These are phyloP conservation scores for Rhodeus uyekii DNA, from an alignment of 2,797 vertebrate species.

Conservation along the genomic window DNA sequence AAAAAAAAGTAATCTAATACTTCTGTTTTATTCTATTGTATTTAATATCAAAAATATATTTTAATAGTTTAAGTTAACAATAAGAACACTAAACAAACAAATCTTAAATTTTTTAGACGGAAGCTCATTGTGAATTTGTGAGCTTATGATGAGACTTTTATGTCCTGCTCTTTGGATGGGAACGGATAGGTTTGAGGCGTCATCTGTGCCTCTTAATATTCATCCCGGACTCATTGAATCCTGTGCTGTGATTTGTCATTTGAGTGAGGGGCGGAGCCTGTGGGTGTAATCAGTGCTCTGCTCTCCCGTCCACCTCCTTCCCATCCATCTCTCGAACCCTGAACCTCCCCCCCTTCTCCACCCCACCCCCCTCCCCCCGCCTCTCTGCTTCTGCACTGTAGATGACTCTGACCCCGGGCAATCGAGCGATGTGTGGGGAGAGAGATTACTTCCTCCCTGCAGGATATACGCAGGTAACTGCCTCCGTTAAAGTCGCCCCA, in stretches of 20 bases:
- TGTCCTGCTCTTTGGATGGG: neutral
- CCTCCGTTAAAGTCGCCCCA: slow-evolving; percentile 63
- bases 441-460: slow-evolving; percentile 89
- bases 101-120: no score
- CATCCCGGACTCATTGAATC: neutral
- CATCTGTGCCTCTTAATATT: neutral
- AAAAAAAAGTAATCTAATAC: no score
- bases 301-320: slow-evolving; percentile 71
- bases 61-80: neutral
- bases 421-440: slow-evolving; percentile 86
- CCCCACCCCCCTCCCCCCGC: slow-evolving; percentile 69
- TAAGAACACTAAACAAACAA: neutral
- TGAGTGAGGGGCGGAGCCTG: slow-evolving; percentile 63
- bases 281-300: slow-evolving; percentile 80
- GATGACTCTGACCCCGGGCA: slow-evolving; percentile 91
- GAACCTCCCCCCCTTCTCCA: slow-evolving; percentile 52
- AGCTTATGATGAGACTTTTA: neutral
- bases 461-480: slow-evolving; percentile 88
- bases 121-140: neutral
- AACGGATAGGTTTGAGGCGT: slow-evolving; percentile 8
- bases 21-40: neutral
- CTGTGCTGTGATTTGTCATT: slow-evolving; percentile 52
- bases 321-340: slow-evolving; percentile 71
- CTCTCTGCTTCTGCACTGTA: slow-evolving; percentile 87
- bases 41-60: rapidly evolving